Evolutionary conservation across 2,797 vertebrate genomes (phyloP), one percentile per base, ranked within the genome.

Genomic region (Etheostoma nigrum): DNA sequence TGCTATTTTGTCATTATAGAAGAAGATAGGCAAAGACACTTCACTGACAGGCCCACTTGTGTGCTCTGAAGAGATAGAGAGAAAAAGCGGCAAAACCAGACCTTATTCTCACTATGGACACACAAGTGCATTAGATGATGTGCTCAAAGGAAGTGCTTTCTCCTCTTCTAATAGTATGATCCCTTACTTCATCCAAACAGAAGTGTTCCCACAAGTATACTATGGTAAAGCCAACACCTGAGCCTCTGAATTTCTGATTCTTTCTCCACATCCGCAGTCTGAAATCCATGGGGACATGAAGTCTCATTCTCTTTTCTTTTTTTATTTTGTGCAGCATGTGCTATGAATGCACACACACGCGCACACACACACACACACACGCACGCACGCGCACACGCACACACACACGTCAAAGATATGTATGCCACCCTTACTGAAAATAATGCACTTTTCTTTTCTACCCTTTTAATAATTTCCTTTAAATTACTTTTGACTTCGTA

Each of bases 91-190:
- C 21, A 63, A 67, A 80, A 90, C 42, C 60, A 74, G 70, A 73
- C 45, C 57, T 61, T 49, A 64, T 76, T 80, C 48, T 75, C 67
- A 67, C 12, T 45, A 21, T 59, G 66, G 66, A 74, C 25, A 36
- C 72, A 82, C 27, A 44, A 90, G 83, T 87, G 82, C 72, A 80
- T 83, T 75, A 64, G 63, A 85, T 88, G 80, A 75, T 67, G 57
- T 44, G 63, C 84, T 87, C 60, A 78, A 30, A 77, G 60, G 23
- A 81, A 66, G 87, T 72, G 67, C 76, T 77, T 82, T 78, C 68
- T 78, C 70, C 53, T 67, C 74, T 42, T 61, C 65, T 90, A 90
- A 90, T 90, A 74, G 53, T 62, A 53, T 42, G 64, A 64, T 76
- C 72, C 64, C 58, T 69, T 19, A n/a, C 57, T 66, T 84, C 72